Base-by-base conservation (phyloP, 2,888 invertebrate genomes). In the Eumerus sabulonum region DNA sequence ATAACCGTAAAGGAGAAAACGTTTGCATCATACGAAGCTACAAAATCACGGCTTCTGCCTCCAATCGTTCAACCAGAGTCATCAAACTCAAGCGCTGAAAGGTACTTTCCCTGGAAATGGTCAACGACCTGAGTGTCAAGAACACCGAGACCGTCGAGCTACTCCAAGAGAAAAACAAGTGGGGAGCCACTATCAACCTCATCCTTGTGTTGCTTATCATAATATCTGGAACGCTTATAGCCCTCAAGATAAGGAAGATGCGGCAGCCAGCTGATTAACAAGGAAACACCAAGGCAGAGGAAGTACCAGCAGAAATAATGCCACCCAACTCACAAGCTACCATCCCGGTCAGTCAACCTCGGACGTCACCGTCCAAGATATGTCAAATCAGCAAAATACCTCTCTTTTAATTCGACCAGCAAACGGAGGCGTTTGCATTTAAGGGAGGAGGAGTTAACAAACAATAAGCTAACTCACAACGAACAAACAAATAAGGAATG, bases 341-440 rank as follows among this genome's bases (percentile, higher is more conserved):
- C 54, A 1, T 35, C 56, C 27, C 44, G 35, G 13, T 59, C 50
- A 14, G 12, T 9, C 50, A 17, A 12, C 48, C 54, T n/a, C 68
- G 60, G 11, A 16, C n/a, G 12, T 45, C 36, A 4, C n/a, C n/a
- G n/a, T n/a, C n/a, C n/a, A n/a, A n/a, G n/a, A n/a, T n/a, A n/a
- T n/a, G n/a, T n/a, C n/a, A n/a, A n/a, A n/a, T n/a, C n/a, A n/a
- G n/a, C n/a, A n/a, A n/a, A n/a, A n/a, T n/a, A n/a, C n/a, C n/a
- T n/a, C n/a, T n/a, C n/a, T n/a, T n/a, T n/a, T n/a, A n/a, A n/a
- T n/a, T n/a, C n/a, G n/a, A n/a, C n/a, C n/a, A 11, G n/a, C 5
- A 27, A 57, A n/a, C n/a, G n/a, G n/a, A n/a, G n/a, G n/a, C n/a
- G n/a, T n/a, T n/a, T n/a, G n/a, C n/a, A n/a, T n/a, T n/a, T n/a